These are phyloP conservation scores for Ataeniobius toweri DNA, from an alignment of 2,797 vertebrate species.

Conservation along the genomic window DNA sequence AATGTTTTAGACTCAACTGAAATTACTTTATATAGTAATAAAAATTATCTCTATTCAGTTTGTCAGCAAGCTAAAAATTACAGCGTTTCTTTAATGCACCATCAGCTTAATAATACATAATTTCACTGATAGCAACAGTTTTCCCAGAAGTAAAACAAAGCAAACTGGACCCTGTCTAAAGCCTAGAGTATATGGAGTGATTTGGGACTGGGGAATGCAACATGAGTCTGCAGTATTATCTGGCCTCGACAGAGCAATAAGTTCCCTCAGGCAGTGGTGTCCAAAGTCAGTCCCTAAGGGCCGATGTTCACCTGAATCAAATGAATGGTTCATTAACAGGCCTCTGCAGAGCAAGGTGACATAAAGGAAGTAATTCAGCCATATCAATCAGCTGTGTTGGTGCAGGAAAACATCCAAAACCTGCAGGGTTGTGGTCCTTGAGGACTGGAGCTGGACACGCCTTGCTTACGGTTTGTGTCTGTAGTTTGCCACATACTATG, in stretches of 20 bases:
- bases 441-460: no score
- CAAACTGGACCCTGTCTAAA: background rate
- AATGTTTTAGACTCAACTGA: background rate
- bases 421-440: no score
- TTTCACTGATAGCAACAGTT: no score
- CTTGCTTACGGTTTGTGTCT: background rate
- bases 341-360: no score
- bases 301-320: no score
- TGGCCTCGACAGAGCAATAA: background rate
- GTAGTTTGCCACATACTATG: background rate
- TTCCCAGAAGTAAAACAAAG: no score
- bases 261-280: background rate
- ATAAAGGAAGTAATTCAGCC: no score
- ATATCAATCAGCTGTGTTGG: no score
- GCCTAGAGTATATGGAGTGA: background rate
- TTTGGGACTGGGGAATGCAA: background rate
- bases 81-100: background rate
- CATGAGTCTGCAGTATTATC: background rate
- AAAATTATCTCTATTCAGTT: background rate
- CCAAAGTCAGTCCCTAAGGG: no score
- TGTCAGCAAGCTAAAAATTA: background rate
- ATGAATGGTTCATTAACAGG: no score
- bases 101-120: background rate
- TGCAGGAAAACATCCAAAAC: no score
- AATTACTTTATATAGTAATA: background rate